Evolutionary conservation across 2,888 invertebrate genomes (phyloP).

Genomic region (Oscheius sp.): DNA sequence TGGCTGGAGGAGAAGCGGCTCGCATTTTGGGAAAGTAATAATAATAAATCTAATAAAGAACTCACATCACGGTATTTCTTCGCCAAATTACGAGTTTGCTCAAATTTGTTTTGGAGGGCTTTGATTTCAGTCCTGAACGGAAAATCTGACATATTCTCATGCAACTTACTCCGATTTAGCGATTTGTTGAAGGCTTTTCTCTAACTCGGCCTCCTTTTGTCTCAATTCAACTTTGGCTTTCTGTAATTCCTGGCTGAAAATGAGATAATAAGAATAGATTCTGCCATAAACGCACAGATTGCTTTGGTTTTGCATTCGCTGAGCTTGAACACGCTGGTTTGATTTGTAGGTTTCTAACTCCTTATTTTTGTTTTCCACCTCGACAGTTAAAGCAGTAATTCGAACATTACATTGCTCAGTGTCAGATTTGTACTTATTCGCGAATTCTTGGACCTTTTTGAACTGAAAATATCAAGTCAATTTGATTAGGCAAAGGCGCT

Average conservation of each 20-base stretch:
- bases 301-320: constrained; percentile 23
- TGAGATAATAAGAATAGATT: too few species aligned
- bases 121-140: neutral
- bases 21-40: constrained; percentile 37
- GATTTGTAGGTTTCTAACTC: constrained; percentile 30
- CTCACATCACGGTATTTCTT: constrained; percentile 40
- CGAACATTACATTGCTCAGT: constrained; percentile 32
- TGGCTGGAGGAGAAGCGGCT: constrained; percentile 54
- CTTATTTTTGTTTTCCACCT: constrained; percentile 25
- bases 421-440: neutral
- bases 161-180: neutral
- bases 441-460: neutral
- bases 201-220: neutral
- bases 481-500: neutral
- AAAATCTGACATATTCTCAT: neutral
- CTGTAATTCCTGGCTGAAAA: constrained; percentile 3
- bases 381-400: constrained; percentile 3
- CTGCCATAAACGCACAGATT: too few species aligned
- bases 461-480: neutral
- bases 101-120: constrained; percentile 28
- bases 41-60: neutral
- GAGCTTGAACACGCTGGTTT: neutral
- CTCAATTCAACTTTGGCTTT: neutral
- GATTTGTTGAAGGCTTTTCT: neutral
- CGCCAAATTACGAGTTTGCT: constrained; percentile 39